A percentile compares a stretch with the other conserved stretches of the same genome.
Evolutionary conservation across 2,797 vertebrate genomes (phyloP).

Genomic region (Tiaroga cobitis): DNA sequence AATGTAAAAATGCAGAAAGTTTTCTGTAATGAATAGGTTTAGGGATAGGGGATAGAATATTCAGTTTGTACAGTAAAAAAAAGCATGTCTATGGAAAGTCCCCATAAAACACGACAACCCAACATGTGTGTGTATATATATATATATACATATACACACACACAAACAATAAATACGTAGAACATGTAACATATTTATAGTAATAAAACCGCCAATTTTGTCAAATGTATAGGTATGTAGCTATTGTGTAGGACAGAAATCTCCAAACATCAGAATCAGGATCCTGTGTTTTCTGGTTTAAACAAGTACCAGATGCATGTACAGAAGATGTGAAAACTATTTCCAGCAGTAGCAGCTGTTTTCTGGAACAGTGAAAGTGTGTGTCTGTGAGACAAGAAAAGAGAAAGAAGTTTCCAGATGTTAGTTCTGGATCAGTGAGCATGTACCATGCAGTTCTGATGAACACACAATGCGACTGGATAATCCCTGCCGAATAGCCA

Average conservation of each 20-base stretch:
- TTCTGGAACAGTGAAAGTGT: conserved; percentile 17
- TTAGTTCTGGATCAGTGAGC: conserved; percentile 27
- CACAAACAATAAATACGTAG: no score
- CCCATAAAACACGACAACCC: no score
- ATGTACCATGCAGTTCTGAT: conserved; percentile 9
- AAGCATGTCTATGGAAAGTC: no score
- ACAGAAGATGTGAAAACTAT: conserved; percentile 25
- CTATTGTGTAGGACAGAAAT: neutral
- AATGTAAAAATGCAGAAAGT: no score
- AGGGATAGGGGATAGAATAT: no score
- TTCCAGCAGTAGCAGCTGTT: conserved; percentile 30
- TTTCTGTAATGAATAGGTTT: no score
- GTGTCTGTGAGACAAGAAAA: conserved; percentile 9
- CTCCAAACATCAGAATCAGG: neutral
- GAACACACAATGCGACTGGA: conserved; percentile 2
- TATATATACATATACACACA: no score
- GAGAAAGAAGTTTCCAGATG: conserved; percentile 31
- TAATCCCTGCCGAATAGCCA: neutral
- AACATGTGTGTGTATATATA: no score
- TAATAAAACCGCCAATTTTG: neutral
- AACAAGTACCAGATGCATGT: conserved; percentile 12
- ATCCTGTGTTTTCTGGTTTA: neutral
- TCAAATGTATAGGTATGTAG: neutral
- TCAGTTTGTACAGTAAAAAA: no score
- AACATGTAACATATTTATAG: neutral